phyloP scores from a whole-genome alignment of 2,113 vertebrate species.

The Hyaena hyaena region DNA sequence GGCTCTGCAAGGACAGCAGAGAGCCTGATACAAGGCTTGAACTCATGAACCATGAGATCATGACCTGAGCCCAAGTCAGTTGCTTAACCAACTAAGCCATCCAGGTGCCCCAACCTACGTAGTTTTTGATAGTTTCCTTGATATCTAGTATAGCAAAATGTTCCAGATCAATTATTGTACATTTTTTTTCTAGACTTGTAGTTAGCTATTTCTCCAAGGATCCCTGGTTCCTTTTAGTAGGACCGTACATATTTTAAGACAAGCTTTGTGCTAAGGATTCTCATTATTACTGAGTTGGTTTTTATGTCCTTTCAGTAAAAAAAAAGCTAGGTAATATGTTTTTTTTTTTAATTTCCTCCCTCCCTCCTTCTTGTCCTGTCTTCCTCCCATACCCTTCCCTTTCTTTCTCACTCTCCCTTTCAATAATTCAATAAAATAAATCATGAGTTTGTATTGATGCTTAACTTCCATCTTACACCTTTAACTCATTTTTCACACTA shows the following conservation, averaged over 20 bases:
- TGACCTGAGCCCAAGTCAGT: no score
- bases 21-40: no score
- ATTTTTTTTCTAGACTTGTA: slow-evolving; percentile 20
- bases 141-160: neutral
- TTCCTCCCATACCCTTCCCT: neutral
- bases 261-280: neutral
- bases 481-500: neutral
- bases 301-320: slow-evolving; percentile 27
- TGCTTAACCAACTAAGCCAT: no score
- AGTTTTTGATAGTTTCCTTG: neutral
- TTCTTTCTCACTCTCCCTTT: neutral
- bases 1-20: no score
- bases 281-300: neutral
- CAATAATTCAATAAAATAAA: slow-evolving; percentile 21
- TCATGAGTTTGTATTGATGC: neutral
- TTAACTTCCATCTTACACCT: neutral
- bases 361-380: neutral
- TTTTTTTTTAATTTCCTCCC: neutral
- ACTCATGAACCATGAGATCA: no score
- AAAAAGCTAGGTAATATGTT: neutral
- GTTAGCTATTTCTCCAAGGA: neutral
- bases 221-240: neutral
- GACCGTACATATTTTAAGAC: neutral
- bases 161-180: neutral
- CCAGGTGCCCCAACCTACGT: neutral